These are phyloP conservation scores for Biston betularia DNA, from an alignment of 2,888 invertebrate species.

Conservation along the genomic window DNA sequence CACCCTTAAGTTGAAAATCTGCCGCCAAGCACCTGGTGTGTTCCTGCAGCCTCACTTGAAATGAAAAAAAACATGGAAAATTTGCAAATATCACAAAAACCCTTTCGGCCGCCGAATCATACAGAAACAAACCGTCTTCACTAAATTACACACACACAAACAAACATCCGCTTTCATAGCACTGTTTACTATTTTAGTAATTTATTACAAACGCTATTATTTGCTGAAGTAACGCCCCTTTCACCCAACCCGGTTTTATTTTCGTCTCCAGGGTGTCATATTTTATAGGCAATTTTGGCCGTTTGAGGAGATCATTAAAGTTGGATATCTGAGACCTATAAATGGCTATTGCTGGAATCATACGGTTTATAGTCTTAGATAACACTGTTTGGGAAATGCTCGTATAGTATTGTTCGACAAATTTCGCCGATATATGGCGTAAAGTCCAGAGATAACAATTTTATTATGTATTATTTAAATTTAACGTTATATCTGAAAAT, in stretches of 20 bases:
- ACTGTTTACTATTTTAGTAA: background rate
- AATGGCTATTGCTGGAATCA: slow-evolving; percentile 27
- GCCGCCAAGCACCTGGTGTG: too few relatives aligned
- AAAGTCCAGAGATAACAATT: background rate
- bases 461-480: too few relatives aligned
- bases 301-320: slow-evolving; percentile 51
- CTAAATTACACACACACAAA: too few relatives aligned
- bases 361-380: slow-evolving; percentile 31
- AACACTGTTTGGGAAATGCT: slow-evolving; percentile 10
- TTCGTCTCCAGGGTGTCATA: slow-evolving; percentile 46
- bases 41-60: too few relatives aligned
- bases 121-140: too few relatives aligned
- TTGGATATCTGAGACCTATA: slow-evolving; percentile 45
- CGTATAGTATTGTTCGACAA: background rate
- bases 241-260: slow-evolving; percentile 29
- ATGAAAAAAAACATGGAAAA: too few relatives aligned
- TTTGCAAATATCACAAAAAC: too few relatives aligned
- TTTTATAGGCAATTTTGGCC: slow-evolving; percentile 52
- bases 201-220: slow-evolving; percentile 3
- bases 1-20: too few relatives aligned
- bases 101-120: too few relatives aligned
- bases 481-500: too few relatives aligned
- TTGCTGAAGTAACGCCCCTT: slow-evolving; percentile 9
- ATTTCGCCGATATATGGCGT: background rate
- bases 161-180: too few relatives aligned